phyloP scores from a whole-genome alignment of 2,888 invertebrate species.

The Callimorpha dominula region DNA sequence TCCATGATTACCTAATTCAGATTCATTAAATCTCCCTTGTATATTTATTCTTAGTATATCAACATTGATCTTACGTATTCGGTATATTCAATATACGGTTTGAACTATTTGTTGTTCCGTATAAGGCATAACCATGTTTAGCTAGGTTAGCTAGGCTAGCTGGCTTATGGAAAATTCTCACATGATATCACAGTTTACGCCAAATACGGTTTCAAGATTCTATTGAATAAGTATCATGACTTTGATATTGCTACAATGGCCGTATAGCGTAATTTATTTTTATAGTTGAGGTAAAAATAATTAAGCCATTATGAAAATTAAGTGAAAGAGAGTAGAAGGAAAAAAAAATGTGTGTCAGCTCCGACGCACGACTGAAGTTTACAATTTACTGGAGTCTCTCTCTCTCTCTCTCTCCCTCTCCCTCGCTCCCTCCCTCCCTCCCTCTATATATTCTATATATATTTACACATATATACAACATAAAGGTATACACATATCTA shows the following conservation, averaged over 20 bases:
- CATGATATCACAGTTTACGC: conserved; percentile 1
- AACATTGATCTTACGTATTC: conserved; percentile 1
- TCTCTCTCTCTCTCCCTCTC: no score
- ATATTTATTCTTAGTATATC: no score
- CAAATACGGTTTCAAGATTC: conserved; percentile 10
- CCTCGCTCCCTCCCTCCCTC: no score
- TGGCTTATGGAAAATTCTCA: conserved; percentile 14
- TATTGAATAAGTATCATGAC: neutral
- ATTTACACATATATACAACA: no score
- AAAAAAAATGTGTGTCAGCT: no score
- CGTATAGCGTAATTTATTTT: neutral
- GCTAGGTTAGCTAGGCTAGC: neutral
- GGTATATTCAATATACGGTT: conserved; percentile 11
- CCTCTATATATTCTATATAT: no score
- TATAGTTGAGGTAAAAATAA: neutral
- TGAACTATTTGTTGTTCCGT: conserved; percentile 2
- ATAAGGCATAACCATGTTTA: conserved; percentile 14
- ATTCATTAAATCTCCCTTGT: neutral
- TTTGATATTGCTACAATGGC: conserved; percentile 9
- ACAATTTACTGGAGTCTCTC: no score
- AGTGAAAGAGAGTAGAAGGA: neutral
- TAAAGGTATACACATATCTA: no score
- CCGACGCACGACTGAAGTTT: no score
- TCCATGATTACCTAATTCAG: conserved; percentile 3
- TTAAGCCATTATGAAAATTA: neutral